Base-by-base conservation (phyloP, 2,888 invertebrate genomes). In the Agonum fuliginosum region DNA sequence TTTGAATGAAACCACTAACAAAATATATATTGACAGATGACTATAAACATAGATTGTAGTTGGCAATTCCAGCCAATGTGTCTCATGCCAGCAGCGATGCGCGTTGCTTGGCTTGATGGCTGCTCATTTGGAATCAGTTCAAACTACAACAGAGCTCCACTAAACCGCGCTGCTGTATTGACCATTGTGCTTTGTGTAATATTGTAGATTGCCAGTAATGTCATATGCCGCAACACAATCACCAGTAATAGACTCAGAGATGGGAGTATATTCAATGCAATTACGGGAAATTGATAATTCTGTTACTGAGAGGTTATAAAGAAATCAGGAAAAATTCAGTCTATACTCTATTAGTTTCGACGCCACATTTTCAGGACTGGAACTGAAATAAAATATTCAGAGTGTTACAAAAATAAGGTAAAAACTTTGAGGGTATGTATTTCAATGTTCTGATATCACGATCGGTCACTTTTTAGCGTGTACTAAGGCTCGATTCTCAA, bases 21-120 rank as follows among this genome's bases (percentile, higher is more conserved):
- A 74, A 74, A 74, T 65, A 74, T 74, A 74, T 74, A 74, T 74
- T 74, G 74, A 74, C 74, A 74, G 62, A 74, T 12, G 62, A 65
- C 74, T 20, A 74, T 74, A 74, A 74, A 62, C 74, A 74, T 74
- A 74, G 62, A 74, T 74, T 43, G 73, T 27, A 73, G 30, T 62
- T 17, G 74, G 27, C 58, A 74, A 74, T 74, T 74, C 24, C 30
- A 67, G 22, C 22, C 8, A 19, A 17, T 19, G 30, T n/a, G 22
- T n/a, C 30, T 62, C 14, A 1, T 17, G 41, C 67, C 67, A 67
- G 20, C 12, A 30, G 17, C 24, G 22, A 1, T 43, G 43, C 19
- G 10, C 37, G 20, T 27, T 62, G 74, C 73, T 37, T 58, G 58
- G 58, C 58, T 54, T 73, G 58, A 73, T 73, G 4, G n/a, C 58